Percentiles rank a stretch among this genome's conserved stretches.
Conservation (phyloP, 2,797 vertebrate genomes). For the Austrolebias charrua region DNA sequence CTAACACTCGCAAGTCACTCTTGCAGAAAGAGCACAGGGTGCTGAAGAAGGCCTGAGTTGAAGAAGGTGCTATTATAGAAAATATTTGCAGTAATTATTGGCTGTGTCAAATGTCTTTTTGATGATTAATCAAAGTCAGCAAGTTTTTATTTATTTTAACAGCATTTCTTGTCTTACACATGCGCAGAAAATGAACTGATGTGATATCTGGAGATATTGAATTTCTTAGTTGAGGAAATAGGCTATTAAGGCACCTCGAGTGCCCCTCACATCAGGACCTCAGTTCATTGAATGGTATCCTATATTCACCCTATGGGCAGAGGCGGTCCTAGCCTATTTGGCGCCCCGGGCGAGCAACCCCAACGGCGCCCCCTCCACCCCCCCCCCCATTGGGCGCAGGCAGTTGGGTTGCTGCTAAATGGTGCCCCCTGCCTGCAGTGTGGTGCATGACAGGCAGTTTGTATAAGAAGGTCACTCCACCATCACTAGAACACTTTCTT, state of each 20-base stretch:
- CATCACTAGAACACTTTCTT: too few species aligned
- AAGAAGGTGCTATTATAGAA: slow-evolving; percentile 28
- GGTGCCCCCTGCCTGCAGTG: too few species aligned
- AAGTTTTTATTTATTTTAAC: slow-evolving; percentile 15
- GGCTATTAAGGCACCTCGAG: too few species aligned
- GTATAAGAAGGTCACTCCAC: too few species aligned
- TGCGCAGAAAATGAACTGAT: slow-evolving; percentile 26
- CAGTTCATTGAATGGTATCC: slow-evolving; percentile 24
- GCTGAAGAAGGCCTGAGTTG: slow-evolving; percentile 36
- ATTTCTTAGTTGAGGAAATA: slow-evolving; percentile 4
- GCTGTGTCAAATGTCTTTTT: slow-evolving; percentile 38
- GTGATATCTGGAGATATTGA: slow-evolving; percentile 36
- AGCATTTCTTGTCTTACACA: slow-evolving; percentile 5
- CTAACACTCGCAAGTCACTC: slow-evolving; percentile 13
- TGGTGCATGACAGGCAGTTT: too few species aligned
- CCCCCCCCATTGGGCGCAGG: too few species aligned
- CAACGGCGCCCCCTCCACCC: too few species aligned
- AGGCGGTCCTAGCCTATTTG: too few species aligned
- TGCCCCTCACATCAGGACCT: slow-evolving; percentile 41
- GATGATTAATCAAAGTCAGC: slow-evolving; percentile 28
- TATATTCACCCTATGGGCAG: slow-evolving; percentile 32
- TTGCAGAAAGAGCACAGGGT: slow-evolving; percentile 18
- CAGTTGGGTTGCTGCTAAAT: too few species aligned
- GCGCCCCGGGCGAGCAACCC: too few species aligned
- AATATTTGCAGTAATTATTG: slow-evolving; percentile 66